These are phyloP conservation scores for Vanessa atalanta DNA, from an alignment of 1,140 invertebrate genomes.

Conservation along the genomic window DNA sequence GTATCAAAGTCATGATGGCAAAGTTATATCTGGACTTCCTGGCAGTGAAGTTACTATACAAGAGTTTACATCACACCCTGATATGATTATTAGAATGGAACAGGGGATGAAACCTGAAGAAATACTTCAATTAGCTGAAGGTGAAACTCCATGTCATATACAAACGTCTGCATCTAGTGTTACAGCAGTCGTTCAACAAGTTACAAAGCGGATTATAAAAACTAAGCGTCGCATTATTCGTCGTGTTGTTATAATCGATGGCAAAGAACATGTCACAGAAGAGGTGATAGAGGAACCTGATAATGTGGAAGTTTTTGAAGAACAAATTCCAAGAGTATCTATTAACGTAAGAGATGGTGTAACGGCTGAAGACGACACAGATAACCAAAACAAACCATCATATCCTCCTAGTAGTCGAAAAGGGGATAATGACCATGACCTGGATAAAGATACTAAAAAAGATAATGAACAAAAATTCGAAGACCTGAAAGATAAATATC, in stretches of 20 bases:
- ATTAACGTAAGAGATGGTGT: slow-evolving; percentile 84
- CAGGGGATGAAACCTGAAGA: slow-evolving; percentile 80
- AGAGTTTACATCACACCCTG: slow-evolving; percentile 84
- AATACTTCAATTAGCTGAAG: slow-evolving; percentile 81
- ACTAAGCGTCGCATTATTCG: slow-evolving; percentile 88
- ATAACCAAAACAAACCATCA: slow-evolving; percentile 52
- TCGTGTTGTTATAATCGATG: slow-evolving; percentile 88
- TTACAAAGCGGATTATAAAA: slow-evolving; percentile 87
- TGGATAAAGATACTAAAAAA: slow-evolving; percentile 24
- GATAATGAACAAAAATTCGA: slow-evolving; percentile 9
- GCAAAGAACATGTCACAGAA: slow-evolving; percentile 90
- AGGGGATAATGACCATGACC: slow-evolving; percentile 28
- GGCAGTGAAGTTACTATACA: slow-evolving; percentile 83
- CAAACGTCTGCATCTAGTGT: slow-evolving; percentile 83
- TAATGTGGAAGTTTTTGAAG: slow-evolving; percentile 88
- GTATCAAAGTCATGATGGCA: slow-evolving; percentile 83
- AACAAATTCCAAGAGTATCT: slow-evolving; percentile 86
- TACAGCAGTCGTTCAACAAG: slow-evolving; percentile 89
- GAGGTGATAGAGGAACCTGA: slow-evolving; percentile 92
- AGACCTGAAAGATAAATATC: background rate
- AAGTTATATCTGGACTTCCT: slow-evolving; percentile 82
- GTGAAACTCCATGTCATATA: slow-evolving; percentile 74
- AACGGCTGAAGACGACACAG: slow-evolving; percentile 54
- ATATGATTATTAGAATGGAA: slow-evolving; percentile 80
- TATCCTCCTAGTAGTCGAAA: slow-evolving; percentile 30